A percentile compares a stretch with the other conserved stretches of the same genome.
These are phyloP conservation scores for Papilio polyxenes DNA, from an alignment of 1,140 invertebrate genomes.

Conservation along the genomic window DNA sequence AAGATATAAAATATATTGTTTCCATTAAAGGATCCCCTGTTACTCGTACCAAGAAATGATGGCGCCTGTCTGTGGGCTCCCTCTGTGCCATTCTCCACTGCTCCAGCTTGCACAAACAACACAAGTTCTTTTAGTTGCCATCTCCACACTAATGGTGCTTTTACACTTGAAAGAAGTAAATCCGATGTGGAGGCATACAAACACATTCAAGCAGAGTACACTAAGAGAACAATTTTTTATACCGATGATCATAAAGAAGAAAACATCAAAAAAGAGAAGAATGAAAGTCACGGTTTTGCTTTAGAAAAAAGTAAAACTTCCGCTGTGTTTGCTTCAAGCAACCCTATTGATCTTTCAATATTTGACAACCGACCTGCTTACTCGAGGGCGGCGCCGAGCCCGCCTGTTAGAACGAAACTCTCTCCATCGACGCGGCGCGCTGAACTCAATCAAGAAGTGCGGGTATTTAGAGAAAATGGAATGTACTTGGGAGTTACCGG, in stretches of 20 bases:
- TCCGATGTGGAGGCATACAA: slow-evolving; percentile 72
- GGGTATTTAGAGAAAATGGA: slow-evolving; percentile 57
- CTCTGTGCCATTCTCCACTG: slow-evolving; percentile 69
- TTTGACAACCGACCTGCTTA: slow-evolving; percentile 72
- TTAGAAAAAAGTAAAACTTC: slow-evolving; percentile 78
- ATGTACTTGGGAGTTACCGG: slow-evolving; percentile 58
- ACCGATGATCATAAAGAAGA: slow-evolving; percentile 51
- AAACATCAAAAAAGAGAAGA: slow-evolving; percentile 44
- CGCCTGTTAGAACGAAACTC: slow-evolving; percentile 72
- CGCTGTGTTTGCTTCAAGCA: slow-evolving; percentile 61
- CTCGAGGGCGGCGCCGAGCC: slow-evolving; percentile 74
- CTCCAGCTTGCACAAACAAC: slow-evolving; percentile 66
- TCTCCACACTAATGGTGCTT: slow-evolving; percentile 69
- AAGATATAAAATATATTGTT: not conserved
- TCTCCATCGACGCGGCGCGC: slow-evolving; percentile 62
- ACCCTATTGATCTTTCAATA: slow-evolving; percentile 69
- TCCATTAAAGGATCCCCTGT: slow-evolving; percentile 80
- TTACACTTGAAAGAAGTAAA: slow-evolving; percentile 74
- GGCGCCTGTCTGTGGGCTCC: slow-evolving; percentile 80
- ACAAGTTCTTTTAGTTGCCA: slow-evolving; percentile 73
- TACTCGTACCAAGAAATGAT: slow-evolving; percentile 84
- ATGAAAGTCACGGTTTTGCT: slow-evolving; percentile 51
- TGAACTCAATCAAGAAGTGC: slow-evolving; percentile 65
- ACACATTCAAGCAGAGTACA: slow-evolving; percentile 54
- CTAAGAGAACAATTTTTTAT: slow-evolving; percentile 67